Percentiles rank a stretch among this genome's conserved stretches.
These are phyloP conservation scores for Whitmania pigra DNA, from an alignment of 1,140 invertebrate species.

Conservation along the genomic window DNA sequence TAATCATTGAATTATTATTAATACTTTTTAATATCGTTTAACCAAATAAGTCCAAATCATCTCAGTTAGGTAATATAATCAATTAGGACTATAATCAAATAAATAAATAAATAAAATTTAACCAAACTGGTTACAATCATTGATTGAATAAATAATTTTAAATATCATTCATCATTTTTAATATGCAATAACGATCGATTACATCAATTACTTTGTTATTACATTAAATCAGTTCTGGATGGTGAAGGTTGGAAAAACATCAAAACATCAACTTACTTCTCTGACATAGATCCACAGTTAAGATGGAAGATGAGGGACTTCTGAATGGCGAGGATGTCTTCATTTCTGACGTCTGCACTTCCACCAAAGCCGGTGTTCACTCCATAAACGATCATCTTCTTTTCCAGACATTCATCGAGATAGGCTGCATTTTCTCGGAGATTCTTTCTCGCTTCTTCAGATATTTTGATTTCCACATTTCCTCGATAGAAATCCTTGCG, in stretches of 20 bases:
- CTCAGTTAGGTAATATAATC: too few relatives aligned
- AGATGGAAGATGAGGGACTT: slow-evolving; percentile 19
- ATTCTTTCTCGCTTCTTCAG: not conserved
- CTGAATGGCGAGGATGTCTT: slow-evolving; percentile 17
- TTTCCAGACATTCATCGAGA: slow-evolving; percentile 1
- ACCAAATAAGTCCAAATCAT: too few relatives aligned
- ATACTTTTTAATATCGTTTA: too few relatives aligned
- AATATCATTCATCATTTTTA: too few relatives aligned
- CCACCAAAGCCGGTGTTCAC: slow-evolving; percentile 25
- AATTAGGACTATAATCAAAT: too few relatives aligned
- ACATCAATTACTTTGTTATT: not conserved
- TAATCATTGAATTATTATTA: not conserved
- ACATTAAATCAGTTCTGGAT: not conserved
- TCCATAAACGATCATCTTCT: slow-evolving; percentile 19
- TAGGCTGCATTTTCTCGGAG: slow-evolving; percentile 16
- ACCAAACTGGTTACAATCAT: too few relatives aligned
- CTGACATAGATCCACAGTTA: slow-evolving; percentile 12
- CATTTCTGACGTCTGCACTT: slow-evolving; percentile 20
- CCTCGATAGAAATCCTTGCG: not conserved
- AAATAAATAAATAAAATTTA: too few relatives aligned
- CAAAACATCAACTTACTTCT: too few relatives aligned
- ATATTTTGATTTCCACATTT: not conserved
- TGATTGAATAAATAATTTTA: too few relatives aligned
- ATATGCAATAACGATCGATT: too few relatives aligned
- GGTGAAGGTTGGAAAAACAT: too few relatives aligned